Base-by-base conservation (phyloP, 2,888 invertebrate species). In the Brenthis ino region DNA sequence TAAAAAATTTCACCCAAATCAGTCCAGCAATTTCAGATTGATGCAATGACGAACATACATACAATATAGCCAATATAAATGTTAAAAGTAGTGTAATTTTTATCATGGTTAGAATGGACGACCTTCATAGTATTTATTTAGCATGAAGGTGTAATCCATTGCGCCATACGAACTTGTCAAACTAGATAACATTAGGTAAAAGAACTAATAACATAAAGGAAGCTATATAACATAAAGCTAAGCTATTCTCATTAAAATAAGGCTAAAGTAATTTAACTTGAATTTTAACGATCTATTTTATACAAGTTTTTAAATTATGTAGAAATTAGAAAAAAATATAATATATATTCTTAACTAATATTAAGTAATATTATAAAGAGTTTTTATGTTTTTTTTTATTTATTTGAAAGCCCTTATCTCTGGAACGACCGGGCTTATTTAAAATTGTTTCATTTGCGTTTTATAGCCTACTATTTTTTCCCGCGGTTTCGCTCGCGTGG, bases 171-270 rank as follows among this genome's bases (percentile, higher is more conserved):
- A 13, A 50, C 60, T 33, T n/a, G 60, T 12, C 50, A 16, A 60
- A 50, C 60, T 16, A n/a, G 60, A 50, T 2, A 28, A 50, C 48
- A 50, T 60, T 60, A 60, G 60, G 48, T 28, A 50, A 48, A 28
- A 20, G 2, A 28, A 60, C 50, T 12, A 50, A 60, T 60, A 60
- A 60, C 50, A 12, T 60, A 50, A 50, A 60, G 50, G 60, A 60
- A 60, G 50, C 60, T 50, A 60, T 60, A 33, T 48, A 60, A 28
- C 28, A 60, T 60, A 50, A 28, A 33, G 50, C 60, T 60, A 60
- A 28, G 50, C 50, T 50, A n/a, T 60, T 28, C 60, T 60, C 60
- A 60, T 60, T 60, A 60, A 50, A 28, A 50, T 60, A 50, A 28
- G 50, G 50, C 60, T 50, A 60, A 50, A 33, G 28, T 60, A 33